phyloP scores from a whole-genome alignment of 2,113 vertebrate genomes.

The Eonycteris spelaea region DNA sequence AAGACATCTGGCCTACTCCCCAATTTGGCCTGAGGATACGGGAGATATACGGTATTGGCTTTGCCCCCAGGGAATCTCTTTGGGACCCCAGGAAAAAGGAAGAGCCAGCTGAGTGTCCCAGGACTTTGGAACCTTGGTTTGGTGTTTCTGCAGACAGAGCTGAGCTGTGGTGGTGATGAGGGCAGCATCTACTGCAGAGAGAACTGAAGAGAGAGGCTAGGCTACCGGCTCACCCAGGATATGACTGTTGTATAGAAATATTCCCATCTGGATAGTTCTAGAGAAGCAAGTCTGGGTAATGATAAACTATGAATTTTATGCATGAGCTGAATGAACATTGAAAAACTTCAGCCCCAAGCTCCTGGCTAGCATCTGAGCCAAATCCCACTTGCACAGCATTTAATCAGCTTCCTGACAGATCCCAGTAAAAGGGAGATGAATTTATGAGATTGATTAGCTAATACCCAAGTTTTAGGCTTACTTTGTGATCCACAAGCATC shows the following conservation, averaged over 20 bases:
- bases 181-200: neutral
- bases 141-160: slow-evolving; percentile 2
- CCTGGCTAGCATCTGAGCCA: slow-evolving; percentile 71
- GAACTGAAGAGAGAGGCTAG: neutral
- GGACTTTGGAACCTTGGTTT: neutral
- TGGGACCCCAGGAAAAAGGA: neutral
- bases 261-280: slow-evolving; percentile 68
- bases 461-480: slow-evolving; percentile 71
- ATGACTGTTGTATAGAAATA: slow-evolving; percentile 65
- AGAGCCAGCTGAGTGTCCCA: neutral
- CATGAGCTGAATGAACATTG: slow-evolving; percentile 74
- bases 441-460: slow-evolving; percentile 77
- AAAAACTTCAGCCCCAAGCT: slow-evolving; percentile 75
- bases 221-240: slow-evolving; percentile 25
- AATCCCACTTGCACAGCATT: slow-evolving; percentile 75
- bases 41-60: neutral
- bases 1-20: neutral
- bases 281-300: slow-evolving; percentile 71
- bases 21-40: neutral
- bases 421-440: slow-evolving; percentile 75
- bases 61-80: slow-evolving; percentile 21
- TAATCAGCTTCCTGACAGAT: slow-evolving; percentile 78
- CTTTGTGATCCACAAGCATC: slow-evolving; percentile 56
- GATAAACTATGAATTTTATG: slow-evolving; percentile 78
- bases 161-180: neutral